Base-by-base conservation (phyloP, 2,113 vertebrate species). In the Garra rufa region DNA sequence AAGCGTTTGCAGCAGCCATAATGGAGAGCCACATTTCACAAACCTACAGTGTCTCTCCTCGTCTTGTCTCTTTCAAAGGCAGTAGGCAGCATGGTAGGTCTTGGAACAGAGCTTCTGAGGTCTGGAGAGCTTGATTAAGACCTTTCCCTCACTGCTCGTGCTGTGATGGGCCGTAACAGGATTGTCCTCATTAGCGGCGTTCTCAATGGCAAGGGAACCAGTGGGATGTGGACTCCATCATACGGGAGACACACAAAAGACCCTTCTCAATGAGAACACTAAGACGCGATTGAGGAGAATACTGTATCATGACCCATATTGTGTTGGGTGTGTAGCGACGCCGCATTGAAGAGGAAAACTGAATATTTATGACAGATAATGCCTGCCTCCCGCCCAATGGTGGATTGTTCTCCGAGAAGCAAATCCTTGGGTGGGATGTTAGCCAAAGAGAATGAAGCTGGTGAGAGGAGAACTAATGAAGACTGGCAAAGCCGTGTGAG, bases 291-390 rank as follows among this genome's bases (percentile, higher is more conserved):
- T 84, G 67, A 89, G 90, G 57, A 85, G 90, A 93, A 88, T 70
- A 87, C 76, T 87, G 69, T 90, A 93, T 94, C 91, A 88, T 94
- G 93, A 94, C 93, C 93, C 88, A 89, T 89, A 93, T 93, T 92
- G 90, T 91, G 88, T 80, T 69, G 83, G 89, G 90, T 91, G 93
- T 92, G 93, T 38, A 80, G 90, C 88, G 88, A 92, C 81, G 30
- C 19, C 19, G 74, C 52, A 77, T 46, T 78, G 48, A 57, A 61
- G 75, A 75, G 28, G 70, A 69, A 71, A 85, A 81, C 63, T 91
- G 91, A 92, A 92, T 94, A 94, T 95, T 95, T 95, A 94, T 94
- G 93, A 93, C 92, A 93, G 91, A 92, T 93, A 93, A 92, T 94
- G 89, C 90, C 92, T 90, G 87, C 90, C 90, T 90, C 55, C 77